Evolutionary conservation across 2,888 invertebrate genomes (phyloP).

Genomic region (Brachypalpus laphriformis): DNA sequence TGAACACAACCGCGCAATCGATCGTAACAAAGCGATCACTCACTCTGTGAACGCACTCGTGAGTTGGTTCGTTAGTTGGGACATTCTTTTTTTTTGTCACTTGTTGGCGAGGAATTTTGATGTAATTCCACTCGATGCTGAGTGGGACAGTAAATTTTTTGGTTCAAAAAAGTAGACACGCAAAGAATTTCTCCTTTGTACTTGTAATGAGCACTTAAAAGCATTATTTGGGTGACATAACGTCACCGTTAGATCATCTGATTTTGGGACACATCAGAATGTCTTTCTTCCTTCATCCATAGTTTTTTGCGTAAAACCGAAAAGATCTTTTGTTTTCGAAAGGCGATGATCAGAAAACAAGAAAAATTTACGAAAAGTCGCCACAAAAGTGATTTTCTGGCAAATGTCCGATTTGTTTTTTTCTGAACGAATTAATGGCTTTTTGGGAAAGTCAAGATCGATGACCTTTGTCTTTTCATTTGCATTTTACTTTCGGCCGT

Average conservation of each 20-base stretch:
- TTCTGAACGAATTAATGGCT: constrained; percentile 8
- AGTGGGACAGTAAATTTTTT: constrained; percentile 38
- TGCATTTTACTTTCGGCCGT: constrained; percentile 51
- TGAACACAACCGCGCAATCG: background rate
- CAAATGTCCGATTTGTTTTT: constrained; percentile 45
- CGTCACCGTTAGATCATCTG: constrained; percentile 53
- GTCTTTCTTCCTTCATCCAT: constrained; percentile 40
- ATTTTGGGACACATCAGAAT: constrained; percentile 28
- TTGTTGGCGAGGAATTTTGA: constrained; percentile 22
- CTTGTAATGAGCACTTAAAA: constrained; percentile 44
- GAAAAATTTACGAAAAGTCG: constrained; percentile 35
- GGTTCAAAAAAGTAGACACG: background rate
- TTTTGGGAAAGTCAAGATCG: constrained; percentile 62
- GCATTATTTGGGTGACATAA: constrained; percentile 52
- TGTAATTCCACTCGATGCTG: constrained; percentile 11
- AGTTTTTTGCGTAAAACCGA: background rate
- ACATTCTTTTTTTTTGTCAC: background rate
- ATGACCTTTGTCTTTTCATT: constrained; percentile 52
- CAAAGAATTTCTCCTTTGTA: constrained; percentile 24
- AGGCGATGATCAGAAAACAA: constrained; percentile 19
- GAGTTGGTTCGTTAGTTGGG: background rate
- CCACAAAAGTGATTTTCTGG: constrained; percentile 28
- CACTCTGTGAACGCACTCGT: constrained; percentile 31
- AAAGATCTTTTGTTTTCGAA: constrained; percentile 21
- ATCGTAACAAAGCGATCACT: constrained; percentile 20